These are phyloP conservation scores for Eudyptes chrysolophus DNA, from an alignment of 2,113 vertebrate species.

Conservation along the genomic window DNA sequence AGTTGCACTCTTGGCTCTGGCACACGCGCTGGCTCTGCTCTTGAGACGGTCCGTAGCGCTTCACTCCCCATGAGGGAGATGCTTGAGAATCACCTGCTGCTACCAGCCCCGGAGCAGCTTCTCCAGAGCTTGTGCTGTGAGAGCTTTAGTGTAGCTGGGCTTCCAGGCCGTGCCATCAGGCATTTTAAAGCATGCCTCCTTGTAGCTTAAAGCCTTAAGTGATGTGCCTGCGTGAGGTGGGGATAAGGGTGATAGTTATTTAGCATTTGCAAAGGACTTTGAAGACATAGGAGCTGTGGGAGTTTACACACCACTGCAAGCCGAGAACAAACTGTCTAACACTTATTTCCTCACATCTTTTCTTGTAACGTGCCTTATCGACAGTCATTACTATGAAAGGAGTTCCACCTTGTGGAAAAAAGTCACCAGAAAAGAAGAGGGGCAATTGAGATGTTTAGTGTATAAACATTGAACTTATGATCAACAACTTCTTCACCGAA, in stretches of 20 bases:
- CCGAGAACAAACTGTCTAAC: not conserved
- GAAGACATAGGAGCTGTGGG: not conserved
- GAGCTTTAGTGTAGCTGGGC: not conserved
- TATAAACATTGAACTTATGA: not conserved
- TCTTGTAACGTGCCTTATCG: not conserved
- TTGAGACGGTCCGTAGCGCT: rapidly evolving
- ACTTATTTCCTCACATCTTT: not conserved
- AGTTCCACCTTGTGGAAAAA: not conserved
- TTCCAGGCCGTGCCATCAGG: not conserved
- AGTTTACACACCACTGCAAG: not conserved
- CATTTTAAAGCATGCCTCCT: not conserved
- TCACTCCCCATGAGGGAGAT: not conserved
- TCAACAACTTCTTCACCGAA: not conserved
- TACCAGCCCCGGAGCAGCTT: not conserved
- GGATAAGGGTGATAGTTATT: not conserved
- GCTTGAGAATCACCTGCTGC: not conserved
- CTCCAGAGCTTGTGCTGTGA: not conserved
- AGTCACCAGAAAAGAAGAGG: not conserved
- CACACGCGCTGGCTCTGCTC: rapidly evolving
- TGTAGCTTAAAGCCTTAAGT: not conserved
- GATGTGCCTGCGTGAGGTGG: not conserved
- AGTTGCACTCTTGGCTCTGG: not conserved
- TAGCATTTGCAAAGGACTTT: not conserved
- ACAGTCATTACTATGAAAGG: not conserved
- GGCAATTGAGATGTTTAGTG: not conserved